Conservation (phyloP, 1,140 invertebrate genomes). For the Mamestra configurata region DNA sequence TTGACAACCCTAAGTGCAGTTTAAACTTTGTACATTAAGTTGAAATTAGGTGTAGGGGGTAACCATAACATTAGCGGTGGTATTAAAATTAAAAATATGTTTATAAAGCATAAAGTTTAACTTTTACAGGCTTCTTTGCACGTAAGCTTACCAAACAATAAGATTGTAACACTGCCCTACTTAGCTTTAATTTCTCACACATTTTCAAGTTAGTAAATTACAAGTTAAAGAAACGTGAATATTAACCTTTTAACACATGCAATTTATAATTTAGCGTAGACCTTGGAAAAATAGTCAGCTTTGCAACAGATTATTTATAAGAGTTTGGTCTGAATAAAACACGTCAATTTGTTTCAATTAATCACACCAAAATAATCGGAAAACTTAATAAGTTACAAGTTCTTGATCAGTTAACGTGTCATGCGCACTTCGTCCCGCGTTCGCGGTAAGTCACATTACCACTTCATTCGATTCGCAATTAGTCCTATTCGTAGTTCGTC, state of each 20-base stretch:
- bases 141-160: neutral
- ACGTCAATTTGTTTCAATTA: too few relatives aligned
- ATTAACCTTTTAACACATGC: neutral
- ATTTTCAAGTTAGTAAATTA: neutral
- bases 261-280: neutral
- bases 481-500: too few relatives aligned
- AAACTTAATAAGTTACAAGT: too few relatives aligned
- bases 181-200: neutral
- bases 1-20: too few relatives aligned
- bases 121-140: neutral
- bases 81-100: neutral
- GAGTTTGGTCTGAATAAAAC: too few relatives aligned
- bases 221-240: neutral
- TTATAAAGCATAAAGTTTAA: neutral
- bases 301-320: too few relatives aligned
- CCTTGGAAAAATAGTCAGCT: neutral
- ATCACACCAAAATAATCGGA: too few relatives aligned
- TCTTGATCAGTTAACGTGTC: too few relatives aligned
- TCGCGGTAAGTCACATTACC: too few relatives aligned
- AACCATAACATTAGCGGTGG: neutral
- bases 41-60: neutral
- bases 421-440: too few relatives aligned
- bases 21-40: slow-evolving; percentile 2
- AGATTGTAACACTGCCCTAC: neutral
- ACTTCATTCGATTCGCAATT: too few relatives aligned